These are phyloP conservation scores for Neosilurus hyrtlii DNA, from an alignment of 2,797 vertebrate species.

Conservation along the genomic window DNA sequence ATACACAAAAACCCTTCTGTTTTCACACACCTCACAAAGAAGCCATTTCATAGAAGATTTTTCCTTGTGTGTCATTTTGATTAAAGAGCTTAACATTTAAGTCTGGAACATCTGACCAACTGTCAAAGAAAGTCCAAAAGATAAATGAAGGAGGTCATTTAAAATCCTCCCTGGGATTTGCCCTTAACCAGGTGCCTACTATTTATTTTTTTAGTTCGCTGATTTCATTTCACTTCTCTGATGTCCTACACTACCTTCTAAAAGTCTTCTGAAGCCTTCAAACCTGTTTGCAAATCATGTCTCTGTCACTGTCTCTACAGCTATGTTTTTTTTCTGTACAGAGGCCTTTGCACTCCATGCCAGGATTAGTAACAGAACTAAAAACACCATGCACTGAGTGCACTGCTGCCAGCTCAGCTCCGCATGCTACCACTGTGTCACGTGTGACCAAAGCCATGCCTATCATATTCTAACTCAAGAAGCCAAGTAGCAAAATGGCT, in stretches of 20 bases:
- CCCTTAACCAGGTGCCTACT: background rate
- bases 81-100: background rate
- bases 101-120: background rate
- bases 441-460: constrained; percentile 14
- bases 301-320: background rate
- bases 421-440: constrained; percentile 28
- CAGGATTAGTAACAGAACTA: constrained; percentile 43
- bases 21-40: constrained; percentile 25
- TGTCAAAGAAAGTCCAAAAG: background rate
- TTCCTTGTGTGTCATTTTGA: constrained; percentile 21
- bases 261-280: background rate
- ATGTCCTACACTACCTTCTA: background rate
- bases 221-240: background rate
- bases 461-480: background rate
- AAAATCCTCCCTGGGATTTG: background rate
- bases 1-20: constrained; percentile 49
- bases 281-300: background rate
- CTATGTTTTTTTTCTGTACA: constrained; percentile 8
- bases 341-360: background rate
- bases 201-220: background rate
- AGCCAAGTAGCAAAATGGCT: background rate
- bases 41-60: constrained; percentile 22
- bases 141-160: background rate
- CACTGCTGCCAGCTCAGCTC: constrained; percentile 35
- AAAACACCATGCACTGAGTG: constrained; percentile 31